phyloP scores from a whole-genome alignment of 2,888 invertebrate species.

The Calliopum simillimum region DNA sequence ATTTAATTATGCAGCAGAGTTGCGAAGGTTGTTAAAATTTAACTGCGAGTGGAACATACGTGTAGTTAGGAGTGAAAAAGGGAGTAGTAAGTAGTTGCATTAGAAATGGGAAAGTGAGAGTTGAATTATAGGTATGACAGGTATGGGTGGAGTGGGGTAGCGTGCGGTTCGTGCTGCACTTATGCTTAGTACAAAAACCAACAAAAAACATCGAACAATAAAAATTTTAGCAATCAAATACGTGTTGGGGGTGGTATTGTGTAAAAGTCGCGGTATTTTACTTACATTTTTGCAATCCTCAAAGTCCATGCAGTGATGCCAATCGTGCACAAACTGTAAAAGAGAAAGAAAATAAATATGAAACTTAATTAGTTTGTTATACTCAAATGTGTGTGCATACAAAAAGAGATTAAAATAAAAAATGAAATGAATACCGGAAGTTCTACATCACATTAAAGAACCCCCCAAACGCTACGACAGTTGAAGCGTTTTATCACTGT shows the following conservation, averaged over 20 bases:
- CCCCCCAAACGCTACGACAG: not conserved
- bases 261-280: constrained; percentile 35
- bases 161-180: not conserved
- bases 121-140: no score
- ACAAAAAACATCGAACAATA: not conserved
- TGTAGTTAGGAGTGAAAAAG: constrained; percentile 25
- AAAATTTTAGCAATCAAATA: not conserved
- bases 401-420: not conserved
- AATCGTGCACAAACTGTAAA: constrained; percentile 64
- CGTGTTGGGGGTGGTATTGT: not conserved
- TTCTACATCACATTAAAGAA: not conserved
- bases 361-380: not conserved
- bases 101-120: no score
- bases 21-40: constrained; percentile 38
- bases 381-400: not conserved
- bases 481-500: not conserved
- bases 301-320: constrained; percentile 67
- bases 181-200: not conserved
- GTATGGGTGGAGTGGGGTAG: not conserved
- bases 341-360: constrained; percentile 1
- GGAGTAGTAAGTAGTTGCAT: no score
- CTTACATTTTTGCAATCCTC: constrained; percentile 66
- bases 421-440: not conserved
- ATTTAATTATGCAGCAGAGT: constrained; percentile 29
- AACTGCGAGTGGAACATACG: constrained; percentile 20